These are phyloP conservation scores for Andrena dorsata DNA, from an alignment of 2,888 invertebrate genomes.

Conservation along the genomic window DNA sequence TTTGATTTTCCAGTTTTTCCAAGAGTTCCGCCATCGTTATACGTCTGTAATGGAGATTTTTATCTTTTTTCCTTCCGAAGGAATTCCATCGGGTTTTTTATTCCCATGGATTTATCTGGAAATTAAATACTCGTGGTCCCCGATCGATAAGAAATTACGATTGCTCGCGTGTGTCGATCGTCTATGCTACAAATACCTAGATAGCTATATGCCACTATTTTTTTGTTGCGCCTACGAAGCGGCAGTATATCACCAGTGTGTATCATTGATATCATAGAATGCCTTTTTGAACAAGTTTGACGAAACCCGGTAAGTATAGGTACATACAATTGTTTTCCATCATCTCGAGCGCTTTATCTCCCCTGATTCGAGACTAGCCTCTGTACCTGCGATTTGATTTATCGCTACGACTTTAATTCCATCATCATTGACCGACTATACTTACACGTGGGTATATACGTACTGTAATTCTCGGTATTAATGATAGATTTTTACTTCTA, in stretches of 20 bases:
- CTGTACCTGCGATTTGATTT: not conserved
- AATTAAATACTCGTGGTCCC: not conserved
- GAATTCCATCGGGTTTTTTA: not conserved
- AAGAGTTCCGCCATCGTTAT: not conserved
- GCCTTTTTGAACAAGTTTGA: no score
- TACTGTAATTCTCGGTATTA: no score
- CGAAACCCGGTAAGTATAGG: no score
- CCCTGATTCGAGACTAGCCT: not conserved
- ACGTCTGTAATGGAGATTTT: not conserved
- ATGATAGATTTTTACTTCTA: no score
- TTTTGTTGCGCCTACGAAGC: not conserved
- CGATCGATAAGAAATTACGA: not conserved
- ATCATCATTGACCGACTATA: not conserved
- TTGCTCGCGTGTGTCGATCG: not conserved
- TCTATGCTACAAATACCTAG: not conserved
- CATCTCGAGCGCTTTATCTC: constrained; percentile 1
- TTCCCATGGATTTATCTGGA: not conserved
- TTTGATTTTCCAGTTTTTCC: no score
- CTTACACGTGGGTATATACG: not conserved
- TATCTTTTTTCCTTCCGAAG: not conserved
- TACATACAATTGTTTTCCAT: not conserved
- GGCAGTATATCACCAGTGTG: not conserved
- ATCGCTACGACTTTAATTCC: not conserved
- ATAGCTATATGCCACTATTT: not conserved
- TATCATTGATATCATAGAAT: not conserved